phyloP scores from a whole-genome alignment of 2,797 vertebrate species.

The Chanos chanos region DNA sequence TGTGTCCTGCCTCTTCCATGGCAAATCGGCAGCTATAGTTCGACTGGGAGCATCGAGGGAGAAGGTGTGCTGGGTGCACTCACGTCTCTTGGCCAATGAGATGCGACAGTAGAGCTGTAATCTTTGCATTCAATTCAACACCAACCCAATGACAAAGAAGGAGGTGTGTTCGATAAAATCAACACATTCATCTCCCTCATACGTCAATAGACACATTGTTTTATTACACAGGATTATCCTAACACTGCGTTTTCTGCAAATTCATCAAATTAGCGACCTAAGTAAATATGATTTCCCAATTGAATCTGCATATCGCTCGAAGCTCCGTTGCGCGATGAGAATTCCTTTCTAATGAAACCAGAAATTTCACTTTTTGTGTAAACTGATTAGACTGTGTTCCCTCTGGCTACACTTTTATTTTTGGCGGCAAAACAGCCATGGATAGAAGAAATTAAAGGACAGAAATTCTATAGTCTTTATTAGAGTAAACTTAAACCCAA shows the following conservation, averaged over 20 bases:
- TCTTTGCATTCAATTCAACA: constrained; percentile 49
- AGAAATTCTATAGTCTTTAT: no score
- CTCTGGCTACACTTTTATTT: no score
- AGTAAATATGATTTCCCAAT: background rate
- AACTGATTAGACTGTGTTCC: no score
- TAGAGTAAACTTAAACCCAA: no score
- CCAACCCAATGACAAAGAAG: constrained; percentile 43
- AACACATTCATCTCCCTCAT: background rate
- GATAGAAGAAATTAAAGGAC: no score
- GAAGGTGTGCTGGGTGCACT: constrained; percentile 1
- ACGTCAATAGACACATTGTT: background rate
- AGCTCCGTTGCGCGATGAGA: no score
- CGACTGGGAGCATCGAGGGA: constrained; percentile 44
- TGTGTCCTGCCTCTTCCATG: constrained; percentile 22
- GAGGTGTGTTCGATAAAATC: constrained; percentile 28
- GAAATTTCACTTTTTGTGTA: no score
- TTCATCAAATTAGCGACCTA: background rate
- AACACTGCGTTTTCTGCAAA: no score
- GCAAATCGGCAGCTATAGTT: constrained; percentile 36
- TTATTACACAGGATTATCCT: background rate
- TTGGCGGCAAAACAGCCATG: no score
- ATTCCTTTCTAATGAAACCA: no score
- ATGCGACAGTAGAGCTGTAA: constrained; percentile 37
- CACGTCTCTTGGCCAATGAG: constrained; percentile 64
- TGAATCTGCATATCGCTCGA: background rate